These are phyloP conservation scores for Megaleporinus macrocephalus DNA, from an alignment of 2,113 vertebrate species.

Conservation along the genomic window DNA sequence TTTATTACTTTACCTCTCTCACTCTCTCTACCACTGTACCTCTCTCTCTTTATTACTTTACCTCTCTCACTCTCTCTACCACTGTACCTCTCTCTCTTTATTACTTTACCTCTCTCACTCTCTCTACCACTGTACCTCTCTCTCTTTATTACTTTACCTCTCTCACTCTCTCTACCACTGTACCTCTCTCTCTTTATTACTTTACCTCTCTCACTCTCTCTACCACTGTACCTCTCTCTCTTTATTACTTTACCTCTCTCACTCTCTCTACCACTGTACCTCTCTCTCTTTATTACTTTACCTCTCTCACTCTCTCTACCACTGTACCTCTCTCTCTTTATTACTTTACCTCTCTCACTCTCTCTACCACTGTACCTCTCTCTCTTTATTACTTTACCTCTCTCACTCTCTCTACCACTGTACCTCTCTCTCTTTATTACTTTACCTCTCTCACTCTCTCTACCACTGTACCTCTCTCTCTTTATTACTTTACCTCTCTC, in stretches of 20 bases:
- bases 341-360: neutral
- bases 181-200: slow-evolving; percentile 23
- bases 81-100: no score
- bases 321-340: no score
- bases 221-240: neutral
- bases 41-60: neutral
- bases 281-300: neutral
- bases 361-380: neutral
- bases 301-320: neutral
- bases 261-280: neutral
- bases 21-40: neutral
- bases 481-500: no score
- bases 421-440: no score
- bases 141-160: no score
- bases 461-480: no score
- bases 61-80: neutral
- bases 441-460: neutral
- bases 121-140: no score
- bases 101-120: neutral
- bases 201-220: neutral
- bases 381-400: slow-evolving; percentile 3
- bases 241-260: neutral
- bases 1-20: no score
- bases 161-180: neutral
- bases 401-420: neutral